Evolutionary conservation across 2,113 vertebrate genomes (phyloP).

Genomic region (Pteronura brasiliensis): DNA sequence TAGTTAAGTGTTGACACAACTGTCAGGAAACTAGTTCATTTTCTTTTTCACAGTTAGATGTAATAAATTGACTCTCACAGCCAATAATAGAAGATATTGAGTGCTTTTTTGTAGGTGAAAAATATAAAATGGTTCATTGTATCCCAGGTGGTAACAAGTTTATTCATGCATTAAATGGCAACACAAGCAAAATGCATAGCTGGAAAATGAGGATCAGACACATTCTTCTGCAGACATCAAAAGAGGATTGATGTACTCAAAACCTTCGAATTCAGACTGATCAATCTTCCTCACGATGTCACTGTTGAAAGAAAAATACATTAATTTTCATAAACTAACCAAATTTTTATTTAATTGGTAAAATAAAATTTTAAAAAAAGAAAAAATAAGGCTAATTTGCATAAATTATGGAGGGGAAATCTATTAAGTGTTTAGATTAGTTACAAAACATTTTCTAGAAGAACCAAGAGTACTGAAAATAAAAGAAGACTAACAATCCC

Average conservation of each 20-base stretch:
- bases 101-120: constrained; percentile 60
- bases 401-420: background rate
- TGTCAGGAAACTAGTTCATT: constrained; percentile 57
- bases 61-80: constrained; percentile 46
- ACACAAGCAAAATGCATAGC: constrained; percentile 73
- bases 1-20: constrained; percentile 68
- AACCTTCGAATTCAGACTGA: constrained; percentile 99
- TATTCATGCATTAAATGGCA: constrained; percentile 79
- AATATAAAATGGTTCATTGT: constrained; percentile 64
- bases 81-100: constrained; percentile 51
- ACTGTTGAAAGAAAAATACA: constrained; percentile 80
- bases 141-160: constrained; percentile 70
- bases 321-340: constrained; percentile 45
- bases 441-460: constrained; percentile 40
- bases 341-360: constrained; percentile 28
- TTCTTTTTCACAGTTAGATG: background rate
- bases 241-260: constrained; percentile 99
- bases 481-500: background rate
- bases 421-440: background rate
- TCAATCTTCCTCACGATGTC: constrained; percentile 99
- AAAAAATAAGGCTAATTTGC: background rate
- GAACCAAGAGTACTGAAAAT: background rate
- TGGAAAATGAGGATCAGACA: constrained; percentile 86
- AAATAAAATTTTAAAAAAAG: constrained; percentile 27
- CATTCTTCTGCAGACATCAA: constrained; percentile 99